Evolutionary conservation across 2,797 vertebrate genomes (phyloP), one percentile per base, ranked within the genome.

Genomic region (Linurgus olivaceus): DNA sequence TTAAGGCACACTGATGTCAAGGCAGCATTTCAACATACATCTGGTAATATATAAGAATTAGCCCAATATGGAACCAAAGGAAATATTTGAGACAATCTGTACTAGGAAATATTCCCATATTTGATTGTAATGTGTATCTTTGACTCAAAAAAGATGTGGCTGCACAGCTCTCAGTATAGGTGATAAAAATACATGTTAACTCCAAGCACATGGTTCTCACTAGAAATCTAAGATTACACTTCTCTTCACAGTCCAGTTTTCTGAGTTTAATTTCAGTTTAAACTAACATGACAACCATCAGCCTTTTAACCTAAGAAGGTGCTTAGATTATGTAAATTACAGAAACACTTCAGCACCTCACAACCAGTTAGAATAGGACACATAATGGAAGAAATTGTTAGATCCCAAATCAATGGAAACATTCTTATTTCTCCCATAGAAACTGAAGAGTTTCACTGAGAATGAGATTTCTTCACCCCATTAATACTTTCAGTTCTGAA

Each of bases 111-210:
- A 80, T 59, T 37, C 26, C 11, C 16, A 3, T 85, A 62, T 73
- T 87, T 75, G 42, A 65, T 50, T 85, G 28, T 28, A 89, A 63
- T 28, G 3, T 73, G 8, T 67, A 50, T 35, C 17, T 72, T 83
- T 74, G 50, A 85, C 52, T 87, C 33, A 71, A 40, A 87, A 51
- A 70, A 70, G 26, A 65, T 54, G 48, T 82, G 70, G 23, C 57
- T 66, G n/a, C 66, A 66, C 47, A 89, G 23, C 31, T 73, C 76
- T 29, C 29, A n/a, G 16, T 71, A 67, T 4, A 90, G 42, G 68
- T 86, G 78, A 83, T 65, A 94, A 94, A 95, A 94, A 62, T 72
- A 80, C 47, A 44, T 54, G 35, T 86, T 74, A 90, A 65, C 35
- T 83, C 40, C 52, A 71, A 87, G 40, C 26, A 40, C 71, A 31